Evolutionary conservation across 2,888 invertebrate species (phyloP), one percentile per base, ranked within the genome.

Genomic region (Diarsia mendica): DNA sequence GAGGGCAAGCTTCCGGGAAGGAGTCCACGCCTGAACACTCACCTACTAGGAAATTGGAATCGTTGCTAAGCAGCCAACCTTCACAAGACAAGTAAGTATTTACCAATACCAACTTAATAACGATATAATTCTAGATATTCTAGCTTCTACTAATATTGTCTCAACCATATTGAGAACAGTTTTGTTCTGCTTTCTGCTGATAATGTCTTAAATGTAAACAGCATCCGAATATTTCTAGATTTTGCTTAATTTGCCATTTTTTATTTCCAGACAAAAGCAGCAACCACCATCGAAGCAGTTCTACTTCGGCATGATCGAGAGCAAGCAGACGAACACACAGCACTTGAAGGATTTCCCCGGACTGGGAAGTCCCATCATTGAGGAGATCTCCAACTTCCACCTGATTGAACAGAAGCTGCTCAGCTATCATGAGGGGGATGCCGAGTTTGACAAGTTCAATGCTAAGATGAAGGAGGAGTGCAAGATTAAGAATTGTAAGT

Each of bases 291-390:
- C 96, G 0, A 96, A 96, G 72, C 96, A 96, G 75, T 98, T 98
- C 93, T 98, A 98, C 94, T 98, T 98, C 90, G 98, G 98, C 55
- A 98, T 98, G 98, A 97, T 97, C 82, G 97, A 97, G 84, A 95
- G 93, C 84, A 94, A 95, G 67, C 94, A 95, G 67, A 86, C 92
- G 0, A 91, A 92, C 65, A 85, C 90, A 0, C 89, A 96, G 53
- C 93, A 94, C 73, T 83, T 95, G 6, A 96, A 95, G 72, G 96
- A 96, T 85, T 96, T 96, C 85, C 96, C 96, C 0, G 96, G 96
- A 0, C 88, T 96, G 2, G 96, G 96, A 9, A 94, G 94, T 72
- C 96, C 96, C 6, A 95, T 96, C 77, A 95, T 96, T 46, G 95
- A 96, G 76, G 96, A 96, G 84, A 93, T 96, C 72, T 94, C 92